These are phyloP conservation scores for Clepsis dumicolana DNA, from an alignment of 2,888 invertebrate genomes.

Conservation along the genomic window DNA sequence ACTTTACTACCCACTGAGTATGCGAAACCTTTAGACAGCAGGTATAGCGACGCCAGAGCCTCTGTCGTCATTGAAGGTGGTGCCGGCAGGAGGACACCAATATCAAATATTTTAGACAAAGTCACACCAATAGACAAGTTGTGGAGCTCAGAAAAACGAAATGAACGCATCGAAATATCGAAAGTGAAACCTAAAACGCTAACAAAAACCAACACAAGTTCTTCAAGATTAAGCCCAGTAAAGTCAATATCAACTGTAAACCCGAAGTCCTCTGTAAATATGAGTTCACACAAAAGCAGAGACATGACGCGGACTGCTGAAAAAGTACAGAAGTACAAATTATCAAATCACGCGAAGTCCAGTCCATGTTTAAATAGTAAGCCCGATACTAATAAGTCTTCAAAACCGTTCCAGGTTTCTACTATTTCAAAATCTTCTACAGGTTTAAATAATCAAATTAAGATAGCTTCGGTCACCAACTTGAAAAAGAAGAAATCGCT, in stretches of 20 bases:
- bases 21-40: constrained; percentile 61
- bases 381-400: constrained; percentile 54
- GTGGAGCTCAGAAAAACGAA: constrained; percentile 81
- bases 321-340: constrained; percentile 75
- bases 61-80: constrained; percentile 79
- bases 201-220: constrained; percentile 53
- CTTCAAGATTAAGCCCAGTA: constrained; percentile 50
- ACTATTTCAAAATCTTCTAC: constrained; percentile 67
- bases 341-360: constrained; percentile 69
- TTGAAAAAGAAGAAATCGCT: constrained; percentile 75
- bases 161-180: constrained; percentile 73
- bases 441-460: constrained; percentile 61
- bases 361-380: constrained; percentile 65
- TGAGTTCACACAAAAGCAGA: constrained; percentile 72
- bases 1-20: constrained; percentile 79
- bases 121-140: constrained; percentile 85
- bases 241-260: constrained; percentile 46
- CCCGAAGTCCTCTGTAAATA: constrained; percentile 54
- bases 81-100: constrained; percentile 80
- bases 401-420: constrained; percentile 63
- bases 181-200: constrained; percentile 66
- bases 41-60: constrained; percentile 60
- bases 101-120: constrained; percentile 81
- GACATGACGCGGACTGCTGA: constrained; percentile 82
- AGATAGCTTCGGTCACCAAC: constrained; percentile 74